Evolutionary conservation across 1,140 invertebrate species (phyloP).

Genomic region (Zaprionus africanus): DNA sequence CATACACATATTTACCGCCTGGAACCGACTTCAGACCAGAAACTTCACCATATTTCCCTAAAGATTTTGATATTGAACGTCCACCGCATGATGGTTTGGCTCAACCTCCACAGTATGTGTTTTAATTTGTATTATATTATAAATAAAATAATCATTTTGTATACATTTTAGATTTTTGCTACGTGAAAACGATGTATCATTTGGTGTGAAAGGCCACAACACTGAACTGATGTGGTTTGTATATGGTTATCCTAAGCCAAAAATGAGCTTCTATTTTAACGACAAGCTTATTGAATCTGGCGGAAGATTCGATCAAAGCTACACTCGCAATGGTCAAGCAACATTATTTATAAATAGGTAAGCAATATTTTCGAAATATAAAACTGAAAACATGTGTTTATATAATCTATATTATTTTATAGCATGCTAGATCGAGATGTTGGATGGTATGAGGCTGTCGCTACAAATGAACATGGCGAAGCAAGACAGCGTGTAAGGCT

Average conservation of each 20-base stretch:
- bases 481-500: slow-evolving; percentile 93
- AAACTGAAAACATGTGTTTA: too few relatives aligned
- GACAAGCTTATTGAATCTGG: slow-evolving; percentile 92
- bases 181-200: slow-evolving; percentile 93
- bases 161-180: slow-evolving; percentile 88
- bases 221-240: slow-evolving; percentile 95
- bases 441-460: slow-evolving; percentile 97
- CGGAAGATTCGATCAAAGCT: slow-evolving; percentile 92
- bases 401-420: background rate
- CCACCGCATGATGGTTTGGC: slow-evolving; percentile 93
- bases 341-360: slow-evolving; percentile 94
- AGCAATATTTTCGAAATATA: slow-evolving; percentile 1
- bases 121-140: background rate
- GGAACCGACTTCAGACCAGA: slow-evolving; percentile 94
- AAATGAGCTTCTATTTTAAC: slow-evolving; percentile 94
- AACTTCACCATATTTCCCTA: slow-evolving; percentile 94
- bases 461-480: slow-evolving; percentile 96
- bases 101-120: slow-evolving; percentile 88
- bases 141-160: background rate
- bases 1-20: slow-evolving; percentile 91
- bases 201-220: slow-evolving; percentile 95
- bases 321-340: slow-evolving; percentile 94
- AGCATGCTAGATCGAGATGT: slow-evolving; percentile 95
- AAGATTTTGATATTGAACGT: slow-evolving; percentile 94
- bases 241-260: slow-evolving; percentile 96